Conservation (phyloP, 92 coral and sea anemone genomes). For the Siderastrea radians region DNA sequence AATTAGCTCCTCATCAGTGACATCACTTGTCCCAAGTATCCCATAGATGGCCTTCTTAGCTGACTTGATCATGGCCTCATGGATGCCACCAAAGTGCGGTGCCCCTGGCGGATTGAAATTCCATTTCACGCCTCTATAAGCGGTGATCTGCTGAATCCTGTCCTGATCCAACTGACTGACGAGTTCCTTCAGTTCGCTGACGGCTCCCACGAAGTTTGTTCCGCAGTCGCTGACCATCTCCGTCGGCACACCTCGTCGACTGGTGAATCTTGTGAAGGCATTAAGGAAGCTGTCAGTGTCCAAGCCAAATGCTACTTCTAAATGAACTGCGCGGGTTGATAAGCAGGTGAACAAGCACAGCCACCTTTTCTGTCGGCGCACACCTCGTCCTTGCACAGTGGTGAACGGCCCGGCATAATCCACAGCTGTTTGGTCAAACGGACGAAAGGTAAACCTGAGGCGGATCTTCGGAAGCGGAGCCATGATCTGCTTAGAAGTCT, state of each 20-base stretch:
- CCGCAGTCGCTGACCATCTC: slow-evolving; percentile 63
- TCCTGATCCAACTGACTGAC: slow-evolving; percentile 61
- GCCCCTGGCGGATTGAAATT: slow-evolving; percentile 63
- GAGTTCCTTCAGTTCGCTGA: slow-evolving; percentile 55
- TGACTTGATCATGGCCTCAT: slow-evolving; percentile 58
- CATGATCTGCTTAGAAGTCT: slow-evolving; percentile 71
- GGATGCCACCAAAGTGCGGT: slow-evolving; percentile 68
- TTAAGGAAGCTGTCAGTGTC: slow-evolving; percentile 75
- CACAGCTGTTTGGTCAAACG: slow-evolving; percentile 68
- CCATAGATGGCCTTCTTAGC: slow-evolving; percentile 66
- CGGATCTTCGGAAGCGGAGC: slow-evolving; percentile 67
- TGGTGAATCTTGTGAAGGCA: slow-evolving; percentile 66
- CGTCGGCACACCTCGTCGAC: slow-evolving; percentile 65
- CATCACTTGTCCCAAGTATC: slow-evolving; percentile 36
- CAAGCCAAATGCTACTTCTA: slow-evolving; percentile 77
- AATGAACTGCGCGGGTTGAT: slow-evolving; percentile 74
- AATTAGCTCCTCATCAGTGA: slow-evolving; percentile 69
- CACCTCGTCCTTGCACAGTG: slow-evolving; percentile 74
- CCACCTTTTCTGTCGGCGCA: slow-evolving; percentile 66
- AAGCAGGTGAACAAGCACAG: slow-evolving; percentile 78
- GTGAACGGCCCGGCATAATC: slow-evolving; percentile 56
- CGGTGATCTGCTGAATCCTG: slow-evolving; percentile 59
- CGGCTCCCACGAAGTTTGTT: slow-evolving; percentile 72
- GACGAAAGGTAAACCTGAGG: slow-evolving; percentile 67
- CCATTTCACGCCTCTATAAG: slow-evolving; percentile 55